These are phyloP conservation scores for Erannis defoliaria DNA, from an alignment of 2,888 invertebrate genomes.

Conservation along the genomic window DNA sequence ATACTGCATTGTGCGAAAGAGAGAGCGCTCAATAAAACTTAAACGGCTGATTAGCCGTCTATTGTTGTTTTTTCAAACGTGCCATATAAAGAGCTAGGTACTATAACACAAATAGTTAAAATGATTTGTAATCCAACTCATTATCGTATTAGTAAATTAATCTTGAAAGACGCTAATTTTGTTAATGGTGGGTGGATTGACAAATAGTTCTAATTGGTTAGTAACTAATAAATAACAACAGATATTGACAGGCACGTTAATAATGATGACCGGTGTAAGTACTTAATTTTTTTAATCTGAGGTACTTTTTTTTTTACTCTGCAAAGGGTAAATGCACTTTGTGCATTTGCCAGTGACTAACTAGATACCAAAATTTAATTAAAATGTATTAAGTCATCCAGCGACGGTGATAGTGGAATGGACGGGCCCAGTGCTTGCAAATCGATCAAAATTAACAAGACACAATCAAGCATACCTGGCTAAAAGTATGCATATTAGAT, in stretches of 20 bases:
- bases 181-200: constrained; percentile 38
- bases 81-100: constrained; percentile 50
- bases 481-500: too few species aligned
- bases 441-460: too few species aligned
- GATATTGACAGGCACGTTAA: neutral
- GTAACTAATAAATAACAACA: constrained; percentile 28
- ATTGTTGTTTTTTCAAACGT: neutral
- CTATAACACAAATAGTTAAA: constrained; percentile 66
- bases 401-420: too few species aligned
- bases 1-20: neutral
- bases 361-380: too few species aligned
- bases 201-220: constrained; percentile 17
- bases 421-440: too few species aligned
- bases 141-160: constrained; percentile 58
- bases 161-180: constrained; percentile 53
- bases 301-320: too few species aligned
- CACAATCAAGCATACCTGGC: too few species aligned
- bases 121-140: constrained; percentile 54
- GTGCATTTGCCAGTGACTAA: too few species aligned
- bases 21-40: neutral
- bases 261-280: neutral
- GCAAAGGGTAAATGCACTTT: too few species aligned
- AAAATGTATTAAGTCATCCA: too few species aligned
- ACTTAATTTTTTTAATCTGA: neutral
- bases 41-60: neutral